Conservation (phyloP, 2,113 vertebrate genomes). For the Stercorarius parasiticus region DNA sequence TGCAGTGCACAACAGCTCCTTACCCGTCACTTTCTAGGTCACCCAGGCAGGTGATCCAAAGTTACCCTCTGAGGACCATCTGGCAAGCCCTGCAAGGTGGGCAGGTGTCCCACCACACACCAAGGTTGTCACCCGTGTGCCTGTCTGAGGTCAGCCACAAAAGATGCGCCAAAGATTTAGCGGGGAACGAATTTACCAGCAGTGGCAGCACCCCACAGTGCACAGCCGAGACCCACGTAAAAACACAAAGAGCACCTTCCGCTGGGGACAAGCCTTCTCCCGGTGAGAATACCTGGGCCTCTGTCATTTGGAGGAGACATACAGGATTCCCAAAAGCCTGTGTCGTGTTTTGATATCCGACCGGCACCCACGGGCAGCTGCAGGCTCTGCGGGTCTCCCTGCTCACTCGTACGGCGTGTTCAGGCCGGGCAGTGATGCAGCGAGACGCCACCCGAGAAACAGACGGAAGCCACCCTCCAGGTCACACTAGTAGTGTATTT, state of each 20-base stretch:
- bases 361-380: background rate
- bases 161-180: background rate
- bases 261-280: background rate
- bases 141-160: background rate
- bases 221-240: accelerated
- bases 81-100: background rate
- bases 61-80: background rate
- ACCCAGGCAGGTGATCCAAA: background rate
- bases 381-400: accelerated
- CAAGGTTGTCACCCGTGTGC: accelerated
- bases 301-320: background rate
- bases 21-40: background rate
- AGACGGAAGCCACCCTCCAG: background rate
- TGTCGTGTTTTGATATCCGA: accelerated
- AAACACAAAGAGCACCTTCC: background rate
- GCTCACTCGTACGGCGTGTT: background rate
- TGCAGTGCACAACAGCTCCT: background rate
- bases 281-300: background rate
- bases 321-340: background rate
- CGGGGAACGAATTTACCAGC: accelerated
- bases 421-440: background rate
- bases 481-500: conserved; percentile 78
- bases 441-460: background rate
- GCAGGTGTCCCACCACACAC: background rate
- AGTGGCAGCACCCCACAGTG: accelerated